These are phyloP conservation scores for Zaprionus tsacasi DNA, from an alignment of 1,140 invertebrate species.

Conservation along the genomic window DNA sequence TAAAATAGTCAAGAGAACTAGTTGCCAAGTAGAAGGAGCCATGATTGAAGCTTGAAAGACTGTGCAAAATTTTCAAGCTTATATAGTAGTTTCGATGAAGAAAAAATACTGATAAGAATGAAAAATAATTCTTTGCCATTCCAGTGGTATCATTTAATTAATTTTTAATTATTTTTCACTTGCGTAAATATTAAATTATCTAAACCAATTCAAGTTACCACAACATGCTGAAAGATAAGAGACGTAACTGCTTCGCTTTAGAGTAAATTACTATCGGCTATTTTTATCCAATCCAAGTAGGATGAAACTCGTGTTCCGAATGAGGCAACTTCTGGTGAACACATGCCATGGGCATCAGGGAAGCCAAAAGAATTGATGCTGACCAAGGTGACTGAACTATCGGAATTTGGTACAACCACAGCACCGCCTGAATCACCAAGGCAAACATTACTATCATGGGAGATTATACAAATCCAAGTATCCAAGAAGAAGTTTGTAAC, in stretches of 20 bases:
- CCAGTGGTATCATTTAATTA: too few relatives aligned
- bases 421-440: neutral
- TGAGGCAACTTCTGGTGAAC: neutral
- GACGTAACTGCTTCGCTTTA: neutral
- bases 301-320: slow-evolving; percentile 1
- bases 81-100: too few relatives aligned
- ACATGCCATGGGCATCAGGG: neutral
- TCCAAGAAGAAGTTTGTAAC: neutral
- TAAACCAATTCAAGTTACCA: too few relatives aligned
- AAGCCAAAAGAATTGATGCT: neutral
- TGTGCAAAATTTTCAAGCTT: too few relatives aligned
- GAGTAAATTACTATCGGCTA: neutral
- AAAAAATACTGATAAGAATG: too few relatives aligned
- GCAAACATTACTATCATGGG: neutral
- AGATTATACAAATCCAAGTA: neutral
- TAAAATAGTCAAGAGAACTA: too few relatives aligned
- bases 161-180: too few relatives aligned
- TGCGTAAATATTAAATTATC: too few relatives aligned
- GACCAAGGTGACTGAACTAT: neutral
- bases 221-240: too few relatives aligned
- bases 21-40: too few relatives aligned
- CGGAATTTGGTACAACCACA: neutral
- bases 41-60: too few relatives aligned
- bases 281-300: neutral
- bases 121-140: too few relatives aligned